phyloP scores from a whole-genome alignment of 2,113 vertebrate species.

The Megaleporinus macrocephalus region DNA sequence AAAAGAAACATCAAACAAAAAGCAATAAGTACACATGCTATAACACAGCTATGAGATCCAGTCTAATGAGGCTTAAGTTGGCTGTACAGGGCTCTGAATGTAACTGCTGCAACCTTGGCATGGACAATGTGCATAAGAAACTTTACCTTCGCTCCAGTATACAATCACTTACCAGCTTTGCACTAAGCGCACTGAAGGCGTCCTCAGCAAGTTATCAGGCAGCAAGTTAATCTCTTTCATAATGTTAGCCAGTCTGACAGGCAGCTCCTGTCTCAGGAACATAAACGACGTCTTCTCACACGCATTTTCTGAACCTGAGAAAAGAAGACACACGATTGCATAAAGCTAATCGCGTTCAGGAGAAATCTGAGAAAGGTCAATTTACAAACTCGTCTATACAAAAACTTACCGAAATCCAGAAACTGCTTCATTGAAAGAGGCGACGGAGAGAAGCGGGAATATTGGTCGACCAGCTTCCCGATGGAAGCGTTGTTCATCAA shows the following conservation, averaged over 20 bases:
- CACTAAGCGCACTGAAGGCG: constrained; percentile 91
- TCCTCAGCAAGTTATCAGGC: constrained; percentile 92
- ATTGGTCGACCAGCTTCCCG: constrained; percentile 78
- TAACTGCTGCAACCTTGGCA: too few species aligned
- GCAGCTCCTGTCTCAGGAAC: constrained; percentile 93
- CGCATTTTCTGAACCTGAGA: constrained; percentile 89
- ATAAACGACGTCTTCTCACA: constrained; percentile 96
- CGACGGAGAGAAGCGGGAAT: constrained; percentile 81
- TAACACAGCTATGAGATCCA: background rate
- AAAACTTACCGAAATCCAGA: constrained; percentile 80
- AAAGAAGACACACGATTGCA: constrained; percentile 23
- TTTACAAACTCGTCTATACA: background rate
- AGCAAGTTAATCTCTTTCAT: constrained; percentile 98
- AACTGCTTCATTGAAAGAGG: constrained; percentile 86
- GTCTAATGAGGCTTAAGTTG: background rate
- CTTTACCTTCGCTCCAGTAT: too few species aligned
- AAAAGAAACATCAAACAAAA: background rate
- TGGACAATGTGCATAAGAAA: too few species aligned
- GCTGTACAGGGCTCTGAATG: too few species aligned
- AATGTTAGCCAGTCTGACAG: constrained; percentile 93
- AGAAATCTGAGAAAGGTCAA: background rate
- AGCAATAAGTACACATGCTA: background rate
- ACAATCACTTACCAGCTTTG: constrained; percentile 87
- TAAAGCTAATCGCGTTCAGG: background rate
- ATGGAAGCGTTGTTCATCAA: constrained; percentile 71